A percentile compares a stretch with the other conserved stretches of the same genome.
Evolutionary conservation across 2,113 vertebrate genomes (phyloP).

Genomic region (Dinomys branickii): DNA sequence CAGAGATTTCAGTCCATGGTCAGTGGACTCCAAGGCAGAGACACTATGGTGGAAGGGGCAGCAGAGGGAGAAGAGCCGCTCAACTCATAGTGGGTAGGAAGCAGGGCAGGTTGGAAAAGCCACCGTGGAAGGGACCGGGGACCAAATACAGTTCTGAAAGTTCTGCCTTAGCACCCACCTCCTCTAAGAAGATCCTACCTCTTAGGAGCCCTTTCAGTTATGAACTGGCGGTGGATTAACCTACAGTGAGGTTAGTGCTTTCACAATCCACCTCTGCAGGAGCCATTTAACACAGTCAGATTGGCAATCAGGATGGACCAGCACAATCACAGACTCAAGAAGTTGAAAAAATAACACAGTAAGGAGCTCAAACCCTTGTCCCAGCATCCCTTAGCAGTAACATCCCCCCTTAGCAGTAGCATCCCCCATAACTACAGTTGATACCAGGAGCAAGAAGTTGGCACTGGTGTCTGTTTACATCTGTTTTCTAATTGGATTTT

Average conservation of each 20-base stretch:
- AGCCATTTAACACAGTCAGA: neutral
- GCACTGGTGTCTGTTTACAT: accelerated
- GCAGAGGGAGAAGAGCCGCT: no score
- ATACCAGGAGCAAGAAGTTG: neutral
- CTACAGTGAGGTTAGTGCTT: neutral
- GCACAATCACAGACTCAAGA: neutral
- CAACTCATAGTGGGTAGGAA: neutral
- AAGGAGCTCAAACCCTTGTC: neutral
- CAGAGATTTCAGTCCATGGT: neutral
- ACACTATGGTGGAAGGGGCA: neutral
- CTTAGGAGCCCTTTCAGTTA: neutral
- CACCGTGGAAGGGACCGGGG: neutral
- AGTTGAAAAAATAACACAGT: neutral
- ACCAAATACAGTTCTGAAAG: neutral
- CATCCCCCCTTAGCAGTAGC: neutral
- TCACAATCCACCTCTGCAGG: neutral
- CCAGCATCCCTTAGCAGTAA: neutral
- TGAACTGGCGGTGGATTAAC: neutral
- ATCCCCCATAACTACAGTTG: neutral
- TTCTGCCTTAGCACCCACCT: neutral
- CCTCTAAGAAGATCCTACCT: neutral
- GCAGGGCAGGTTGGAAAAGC: neutral
- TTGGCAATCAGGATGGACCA: neutral
- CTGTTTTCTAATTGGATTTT: neutral
- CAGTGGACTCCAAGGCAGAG: neutral